Base-by-base conservation (phyloP, 2,113 vertebrate genomes). In the Amphiprion ocellaris region DNA sequence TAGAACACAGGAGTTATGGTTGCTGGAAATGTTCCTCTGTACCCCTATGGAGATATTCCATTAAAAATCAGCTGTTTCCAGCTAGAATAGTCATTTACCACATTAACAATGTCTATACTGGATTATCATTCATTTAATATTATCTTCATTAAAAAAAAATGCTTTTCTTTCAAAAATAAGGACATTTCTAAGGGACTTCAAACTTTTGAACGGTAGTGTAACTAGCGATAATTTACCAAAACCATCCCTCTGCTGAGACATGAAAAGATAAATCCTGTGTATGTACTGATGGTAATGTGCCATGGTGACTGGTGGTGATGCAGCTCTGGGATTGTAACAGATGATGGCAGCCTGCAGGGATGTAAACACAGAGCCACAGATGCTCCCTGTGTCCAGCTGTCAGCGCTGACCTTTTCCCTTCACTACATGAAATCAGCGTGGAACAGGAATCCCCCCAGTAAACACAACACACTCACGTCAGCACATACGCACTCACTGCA, bases 331-430 rank as follows among this genome's bases (percentile, higher is more conserved):
- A 59, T 33, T 49, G 28, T 77, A 76, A 71, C 33, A 72, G 60
- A 78, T 72, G 69, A 74, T 41, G 55, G 68, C 46, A 54, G 81
- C 81, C 69, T 54, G 69, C 54, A 53, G 69, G 46, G 49, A 62
- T 5, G 37, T 59, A 79, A 82, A 84, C 87, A 81, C 37, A 69
- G 66, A 69, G 84, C 79, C 33, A 28, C 82, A 87, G 81, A 91
- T 88, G 83, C 77, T 81, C 64, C 66, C 80, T 33, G 60, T 61
- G 83, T 83, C 77, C 71, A 28, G 30, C 83, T 83, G 87, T 86
- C 91, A 88, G 52, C 16, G 6, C 39, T 92, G 91, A 91, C 91
- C 90, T 93, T 92, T 88, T 81, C 72, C 46, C 62, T 82, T 46
- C 28, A 1, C 59, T 5, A 54, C 80, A 69, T 72, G 69, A 75